A percentile compares a stretch with the other conserved stretches of the same genome.
Conservation (phyloP, 2,888 invertebrate genomes). For the Athrips mouffetella region DNA sequence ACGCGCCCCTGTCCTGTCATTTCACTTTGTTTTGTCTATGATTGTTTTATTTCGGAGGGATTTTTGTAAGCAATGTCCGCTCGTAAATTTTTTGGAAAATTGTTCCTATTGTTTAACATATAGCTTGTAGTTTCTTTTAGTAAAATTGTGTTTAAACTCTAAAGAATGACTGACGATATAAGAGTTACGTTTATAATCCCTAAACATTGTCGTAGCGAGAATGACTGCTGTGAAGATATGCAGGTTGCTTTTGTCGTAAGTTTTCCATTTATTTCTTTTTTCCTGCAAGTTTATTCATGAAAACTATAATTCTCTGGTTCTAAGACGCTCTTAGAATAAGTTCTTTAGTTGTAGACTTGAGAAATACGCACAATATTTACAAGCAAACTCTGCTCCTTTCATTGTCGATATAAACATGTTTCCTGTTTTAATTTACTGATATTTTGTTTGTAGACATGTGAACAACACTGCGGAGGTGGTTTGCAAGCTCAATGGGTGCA, state of each 20-base stretch:
- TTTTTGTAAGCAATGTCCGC: constrained; percentile 16
- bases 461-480: constrained; percentile 74
- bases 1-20: background rate
- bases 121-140: no score
- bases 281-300: no score
- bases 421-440: background rate
- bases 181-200: constrained; percentile 77
- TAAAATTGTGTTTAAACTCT: background rate
- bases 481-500: constrained; percentile 81
- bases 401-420: no score
- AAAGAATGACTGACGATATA: constrained; percentile 57
- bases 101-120: no score
- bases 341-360: no score
- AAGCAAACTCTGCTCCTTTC: no score
- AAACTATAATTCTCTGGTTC: no score
- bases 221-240: constrained; percentile 80
- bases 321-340: no score
- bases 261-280: constrained; percentile 5
- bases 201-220: constrained; percentile 59
- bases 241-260: constrained; percentile 79
- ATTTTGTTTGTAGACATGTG: constrained; percentile 69
- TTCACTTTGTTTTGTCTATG: background rate
- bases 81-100: background rate
- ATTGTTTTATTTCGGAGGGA: constrained; percentile 7
- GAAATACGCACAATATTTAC: no score